Evolutionary conservation across 1,140 invertebrate genomes (phyloP), one percentile per base, ranked within the genome.

Genomic region (Drosophila ficusphila): DNA sequence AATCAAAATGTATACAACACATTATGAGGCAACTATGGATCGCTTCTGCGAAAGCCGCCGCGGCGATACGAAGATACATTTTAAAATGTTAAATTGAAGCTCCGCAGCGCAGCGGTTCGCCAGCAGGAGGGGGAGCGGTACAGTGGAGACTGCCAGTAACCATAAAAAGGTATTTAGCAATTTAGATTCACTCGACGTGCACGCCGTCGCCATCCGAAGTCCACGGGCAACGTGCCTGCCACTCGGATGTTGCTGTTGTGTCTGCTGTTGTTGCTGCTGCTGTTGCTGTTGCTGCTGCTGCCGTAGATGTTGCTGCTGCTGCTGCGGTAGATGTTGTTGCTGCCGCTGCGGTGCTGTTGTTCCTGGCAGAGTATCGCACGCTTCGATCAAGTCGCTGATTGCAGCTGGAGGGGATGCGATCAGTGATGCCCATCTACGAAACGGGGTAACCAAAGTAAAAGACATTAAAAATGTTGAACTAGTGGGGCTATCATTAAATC

Each of bases 101-200:
- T 68, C 21, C 71, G 57, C 41, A 38, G 61, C 29, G n/a, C n/a
- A n/a, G n/a, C n/a, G n/a, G n/a, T n/a, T n/a, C n/a, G n/a, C n/a
- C n/a, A n/a, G n/a, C n/a, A n/a, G n/a, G n/a, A 27, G 21, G 5
- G 39, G 41, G 34, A 19, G 36, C 38, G 46, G 51, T 39, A 51
- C 51, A 60, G 53, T 61, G 54, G 11, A 58, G 60, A 64, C 54
- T 46, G 72, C 33, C 46, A 77, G 67, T 60, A 77, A 88, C 82
- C 82, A 88, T 88, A 88, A 88, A 88, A 88, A 88, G 82, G 82
- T 88, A 88, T 88, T 88, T 88, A 88, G 82, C 82, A 88, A 88
- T 88, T 88, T 88, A 88, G 82, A 88, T 88, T 86, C 82, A 82
- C 79, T 82, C 82, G 82, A 86, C 77, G 82, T 86, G 72, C 71